Conservation (phyloP, 2,888 invertebrate species). For the Polietes domitor region DNA sequence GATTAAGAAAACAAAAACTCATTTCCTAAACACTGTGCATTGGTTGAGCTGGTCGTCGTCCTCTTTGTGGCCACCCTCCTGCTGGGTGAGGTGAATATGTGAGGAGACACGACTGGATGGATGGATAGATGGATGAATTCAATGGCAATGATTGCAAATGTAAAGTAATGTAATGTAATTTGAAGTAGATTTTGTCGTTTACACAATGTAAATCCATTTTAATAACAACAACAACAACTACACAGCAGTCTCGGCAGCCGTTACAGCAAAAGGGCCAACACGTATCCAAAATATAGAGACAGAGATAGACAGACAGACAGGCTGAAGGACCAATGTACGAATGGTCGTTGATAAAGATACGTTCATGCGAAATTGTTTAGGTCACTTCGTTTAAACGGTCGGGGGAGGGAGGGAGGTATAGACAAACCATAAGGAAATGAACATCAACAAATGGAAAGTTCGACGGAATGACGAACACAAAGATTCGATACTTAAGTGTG, state of each 20-base stretch:
- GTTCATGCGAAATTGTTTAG: conserved; percentile 40
- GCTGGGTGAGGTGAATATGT: background rate
- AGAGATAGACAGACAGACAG: background rate
- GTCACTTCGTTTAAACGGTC: conserved; percentile 46
- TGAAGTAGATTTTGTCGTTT: conserved; percentile 60
- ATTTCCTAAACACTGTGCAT: too few relatives aligned
- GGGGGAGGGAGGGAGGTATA: background rate
- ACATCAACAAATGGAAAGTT: conserved; percentile 5
- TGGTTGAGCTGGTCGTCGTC: too few relatives aligned
- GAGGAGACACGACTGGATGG: background rate
- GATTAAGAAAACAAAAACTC: too few relatives aligned
- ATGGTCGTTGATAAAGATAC: background rate
- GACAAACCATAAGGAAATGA: conserved; percentile 12
- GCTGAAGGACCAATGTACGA: conserved; percentile 25
- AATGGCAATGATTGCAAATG: conserved; percentile 46
- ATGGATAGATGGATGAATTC: conserved; percentile 31
- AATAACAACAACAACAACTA: conserved; percentile 38
- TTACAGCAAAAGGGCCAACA: background rate
- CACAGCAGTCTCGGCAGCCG: background rate
- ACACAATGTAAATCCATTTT: conserved; percentile 64
- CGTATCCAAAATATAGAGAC: conserved; percentile 4
- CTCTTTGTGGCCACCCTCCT: background rate
- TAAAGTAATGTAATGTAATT: conserved; percentile 53
- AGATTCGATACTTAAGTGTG: background rate
- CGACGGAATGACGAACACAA: background rate